These are phyloP conservation scores for Thunnus albacares DNA, from an alignment of 2,797 vertebrate genomes.

Conservation along the genomic window DNA sequence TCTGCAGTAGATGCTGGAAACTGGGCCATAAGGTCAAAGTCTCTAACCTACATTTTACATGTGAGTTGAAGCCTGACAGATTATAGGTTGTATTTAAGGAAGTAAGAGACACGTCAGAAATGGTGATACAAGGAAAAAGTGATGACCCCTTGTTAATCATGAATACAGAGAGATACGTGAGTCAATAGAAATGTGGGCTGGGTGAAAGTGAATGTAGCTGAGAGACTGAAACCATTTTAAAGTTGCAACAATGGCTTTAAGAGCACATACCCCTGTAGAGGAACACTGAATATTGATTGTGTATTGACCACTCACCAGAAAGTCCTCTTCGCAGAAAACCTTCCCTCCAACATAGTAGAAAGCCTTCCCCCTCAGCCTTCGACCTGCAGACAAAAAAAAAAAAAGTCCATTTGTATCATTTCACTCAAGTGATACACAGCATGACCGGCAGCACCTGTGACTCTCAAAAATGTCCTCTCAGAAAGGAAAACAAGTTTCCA, in stretches of 20 bases:
- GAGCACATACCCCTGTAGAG: constrained; percentile 1
- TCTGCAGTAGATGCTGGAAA: constrained; percentile 43
- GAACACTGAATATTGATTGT: constrained; percentile 8
- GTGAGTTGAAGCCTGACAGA: constrained; percentile 13
- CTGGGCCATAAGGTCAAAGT: constrained; percentile 47
- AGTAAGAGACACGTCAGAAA: neutral
- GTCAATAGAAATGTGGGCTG: neutral
- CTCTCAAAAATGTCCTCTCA: neutral
- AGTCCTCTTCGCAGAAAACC: constrained; percentile 98
- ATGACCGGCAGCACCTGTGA: neutral
- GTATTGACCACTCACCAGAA: constrained; percentile 89
- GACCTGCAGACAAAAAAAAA: constrained; percentile 84
- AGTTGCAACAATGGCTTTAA: neutral
- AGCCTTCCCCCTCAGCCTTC: constrained; percentile 95
- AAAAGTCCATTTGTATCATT: constrained; percentile 8
- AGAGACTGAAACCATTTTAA: neutral
- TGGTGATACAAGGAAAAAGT: neutral
- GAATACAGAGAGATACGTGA: neutral
- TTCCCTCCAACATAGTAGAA: constrained; percentile 98
- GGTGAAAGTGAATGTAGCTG: constrained; percentile 3
- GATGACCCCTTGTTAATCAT: neutral
- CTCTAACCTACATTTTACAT: constrained; percentile 10
- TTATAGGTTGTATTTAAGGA: neutral
- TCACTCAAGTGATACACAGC: neutral
- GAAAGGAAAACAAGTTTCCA: neutral